Conservation (phyloP, 1,140 invertebrate genomes). For the Heliconius eleuchia region DNA sequence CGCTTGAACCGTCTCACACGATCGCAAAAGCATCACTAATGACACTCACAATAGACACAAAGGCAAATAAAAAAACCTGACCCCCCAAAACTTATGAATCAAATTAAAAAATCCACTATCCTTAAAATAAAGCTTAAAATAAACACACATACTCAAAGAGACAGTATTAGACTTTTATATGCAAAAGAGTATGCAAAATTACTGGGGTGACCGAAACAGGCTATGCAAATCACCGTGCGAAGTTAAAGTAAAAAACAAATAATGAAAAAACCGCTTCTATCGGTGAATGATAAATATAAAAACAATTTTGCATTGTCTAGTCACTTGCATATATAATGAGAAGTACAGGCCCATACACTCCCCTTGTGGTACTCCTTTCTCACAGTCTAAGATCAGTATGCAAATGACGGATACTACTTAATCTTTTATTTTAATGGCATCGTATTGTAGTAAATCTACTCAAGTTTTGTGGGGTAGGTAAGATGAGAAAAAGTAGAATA, state of each 20-base stretch:
- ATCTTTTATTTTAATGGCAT: conserved; percentile 81
- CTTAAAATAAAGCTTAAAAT: conserved; percentile 75
- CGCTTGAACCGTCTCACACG: conserved; percentile 65
- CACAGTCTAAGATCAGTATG: conserved; percentile 67
- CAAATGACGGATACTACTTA: conserved; percentile 69
- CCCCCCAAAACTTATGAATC: conserved; percentile 65
- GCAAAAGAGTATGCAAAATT: conserved; percentile 65
- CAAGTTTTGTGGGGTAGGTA: conserved; percentile 60
- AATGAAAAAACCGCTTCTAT: conserved; percentile 74
- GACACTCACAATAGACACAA: conserved; percentile 68
- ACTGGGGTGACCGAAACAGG: conserved; percentile 67
- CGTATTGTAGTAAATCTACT: conserved; percentile 73
- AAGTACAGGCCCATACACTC: conserved; percentile 46
- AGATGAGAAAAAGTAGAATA: conserved; percentile 60
- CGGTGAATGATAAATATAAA: conserved; percentile 74
- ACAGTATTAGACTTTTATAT: conserved; percentile 72
- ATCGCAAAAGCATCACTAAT: conserved; percentile 71
- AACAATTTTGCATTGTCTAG: conserved; percentile 73
- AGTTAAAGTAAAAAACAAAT: conserved; percentile 77
- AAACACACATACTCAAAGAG: conserved; percentile 72
- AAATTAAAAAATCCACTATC: conserved; percentile 71
- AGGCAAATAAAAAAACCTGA: conserved; percentile 65
- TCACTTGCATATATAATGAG: conserved; percentile 63
- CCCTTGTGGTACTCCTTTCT: conserved; percentile 69
- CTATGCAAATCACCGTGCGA: conserved; percentile 80